Base-by-base conservation (phyloP, 2,888 invertebrate species). In the Heteropelma amictum region DNA sequence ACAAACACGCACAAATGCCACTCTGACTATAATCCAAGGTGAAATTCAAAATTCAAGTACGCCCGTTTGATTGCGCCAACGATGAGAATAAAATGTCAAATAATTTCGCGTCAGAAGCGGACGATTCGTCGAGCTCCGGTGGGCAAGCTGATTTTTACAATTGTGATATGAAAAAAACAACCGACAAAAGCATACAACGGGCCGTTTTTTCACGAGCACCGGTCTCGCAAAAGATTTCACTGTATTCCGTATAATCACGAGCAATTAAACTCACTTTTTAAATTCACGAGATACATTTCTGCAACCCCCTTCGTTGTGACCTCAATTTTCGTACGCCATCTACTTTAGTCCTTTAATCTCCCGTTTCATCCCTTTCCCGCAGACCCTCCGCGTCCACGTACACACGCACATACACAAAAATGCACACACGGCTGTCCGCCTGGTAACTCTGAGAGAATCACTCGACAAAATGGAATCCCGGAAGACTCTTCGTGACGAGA, bases 401-500 rank as follows among this genome's bases (percentile, higher is more conserved):
- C 73, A 40, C 28, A 40, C 60, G 60, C 45, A 40, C 53, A 33
- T 45, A 19, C 23, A 51, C 23, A 38, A 2, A 40, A 21, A 19
- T 47, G 19, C 10, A 14, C 38, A 12, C 26, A 14, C n/a, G 10
- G 56, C 68, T 64, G 33, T 61, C 33, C 47, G 28, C 14, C 40
- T 47, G 21, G 45, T 35, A 23, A 6, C 19, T 38, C 49, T 10
- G 56, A 51, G 49, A 58, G 56, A 49, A 38, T 65, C 53, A 58
- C 67, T 56, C 61, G 71, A 56, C 54, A 30, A 65, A 61, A 67
- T 61, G 38, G 30, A 61, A 67, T 67, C 35, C 53, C 47, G 40
- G 19, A 63, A 67, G 65, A 49, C 33, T 49, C 30, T 71, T 75
- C 74, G 71, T 75, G 75, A 65, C 58, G 71, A 56, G 60, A 71